Base-by-base conservation (phyloP, 2,113 vertebrate genomes). In the Chelonoidis abingdonii region DNA sequence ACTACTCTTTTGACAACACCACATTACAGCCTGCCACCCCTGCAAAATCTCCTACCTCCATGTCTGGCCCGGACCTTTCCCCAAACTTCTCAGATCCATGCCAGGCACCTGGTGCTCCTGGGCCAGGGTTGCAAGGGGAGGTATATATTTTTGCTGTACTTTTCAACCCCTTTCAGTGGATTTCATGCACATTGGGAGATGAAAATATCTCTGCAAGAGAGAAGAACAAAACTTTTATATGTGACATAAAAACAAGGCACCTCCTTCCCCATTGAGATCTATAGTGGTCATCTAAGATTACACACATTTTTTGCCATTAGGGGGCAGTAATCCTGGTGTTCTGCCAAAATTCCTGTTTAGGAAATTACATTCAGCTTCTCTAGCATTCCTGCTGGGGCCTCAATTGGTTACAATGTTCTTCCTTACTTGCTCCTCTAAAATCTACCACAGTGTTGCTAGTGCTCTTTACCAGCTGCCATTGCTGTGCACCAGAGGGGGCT, bases 1-100 rank as follows among this genome's bases (percentile, higher is more conserved):
- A 50, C 82, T 91, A 59, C 76, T 65, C 80, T 89, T 96, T 62
- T 96, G 92, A 95, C 90, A 95, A 3, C 80, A 89, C 89, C 62
- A 52, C 4, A 5, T 89, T 92, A 57, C 72, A 89, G 91, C 41
- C 91, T 92, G 79, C 93, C 87, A 53, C 81, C 92, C 41, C 88
- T 41, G 54, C 38, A 80, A 89, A 80, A 38, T 27, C 19, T 80
- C 59, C 59, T 16, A 24, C 31, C 41, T 94, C 84, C 56, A 12
- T 5, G 84, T 91, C 82, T 2, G 19, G 80, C 22, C 93, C 76
- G 82, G 89, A 54, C 80, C 57, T 35, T 72, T 49, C 44, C 84
- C 62, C 41, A 59, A 88, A 81, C 47, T 75, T 41, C 53, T 72
- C 49, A n/a, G 29, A 49, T 53, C 29, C 59, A 22, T 27, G 75